These are phyloP conservation scores for Latrodectus hesperus DNA, from an alignment of 2,888 invertebrate species.

Conservation along the genomic window DNA sequence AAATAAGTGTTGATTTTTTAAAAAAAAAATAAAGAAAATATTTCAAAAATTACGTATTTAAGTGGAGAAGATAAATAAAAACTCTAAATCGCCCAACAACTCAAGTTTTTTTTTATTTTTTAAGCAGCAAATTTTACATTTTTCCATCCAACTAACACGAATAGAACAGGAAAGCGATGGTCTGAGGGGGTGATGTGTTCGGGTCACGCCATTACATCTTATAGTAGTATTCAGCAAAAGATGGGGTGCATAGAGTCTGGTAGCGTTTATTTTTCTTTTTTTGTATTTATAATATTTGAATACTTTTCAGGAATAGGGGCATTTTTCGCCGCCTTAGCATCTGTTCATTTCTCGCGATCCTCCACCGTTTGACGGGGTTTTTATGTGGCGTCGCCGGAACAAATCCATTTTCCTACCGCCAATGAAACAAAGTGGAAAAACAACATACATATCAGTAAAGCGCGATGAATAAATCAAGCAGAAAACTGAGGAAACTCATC, in stretches of 20 bases:
- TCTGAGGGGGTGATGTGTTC: constrained; percentile 22
- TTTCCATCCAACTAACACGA: constrained; percentile 11
- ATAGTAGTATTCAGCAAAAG: constrained; percentile 50
- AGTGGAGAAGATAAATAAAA: background rate
- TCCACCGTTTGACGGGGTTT: background rate
- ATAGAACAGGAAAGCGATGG: background rate
- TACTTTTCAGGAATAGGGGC: constrained; percentile 45
- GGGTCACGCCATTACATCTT: constrained; percentile 56
- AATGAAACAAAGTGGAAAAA: background rate
- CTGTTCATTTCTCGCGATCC: constrained; percentile 50
- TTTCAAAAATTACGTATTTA: constrained; percentile 30
- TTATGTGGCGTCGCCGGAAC: background rate
- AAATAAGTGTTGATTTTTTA: constrained; percentile 47
- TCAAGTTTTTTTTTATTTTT: constrained; percentile 16
- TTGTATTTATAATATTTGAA: constrained; percentile 56
- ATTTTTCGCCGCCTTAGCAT: constrained; percentile 40
- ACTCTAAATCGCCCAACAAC: background rate
- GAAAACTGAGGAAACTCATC: no score
- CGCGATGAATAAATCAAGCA: background rate
- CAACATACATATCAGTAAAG: background rate
- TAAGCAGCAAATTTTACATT: constrained; percentile 23
- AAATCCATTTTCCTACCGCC: constrained; percentile 13
- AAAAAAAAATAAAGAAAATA: background rate
- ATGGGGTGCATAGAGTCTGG: constrained; percentile 22
- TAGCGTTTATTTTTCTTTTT: constrained; percentile 29